Evolutionary conservation across 92 coral and sea anemone species (phyloP), one percentile per base, ranked within the genome.

Genomic region (Epizoanthus illoricatus): DNA sequence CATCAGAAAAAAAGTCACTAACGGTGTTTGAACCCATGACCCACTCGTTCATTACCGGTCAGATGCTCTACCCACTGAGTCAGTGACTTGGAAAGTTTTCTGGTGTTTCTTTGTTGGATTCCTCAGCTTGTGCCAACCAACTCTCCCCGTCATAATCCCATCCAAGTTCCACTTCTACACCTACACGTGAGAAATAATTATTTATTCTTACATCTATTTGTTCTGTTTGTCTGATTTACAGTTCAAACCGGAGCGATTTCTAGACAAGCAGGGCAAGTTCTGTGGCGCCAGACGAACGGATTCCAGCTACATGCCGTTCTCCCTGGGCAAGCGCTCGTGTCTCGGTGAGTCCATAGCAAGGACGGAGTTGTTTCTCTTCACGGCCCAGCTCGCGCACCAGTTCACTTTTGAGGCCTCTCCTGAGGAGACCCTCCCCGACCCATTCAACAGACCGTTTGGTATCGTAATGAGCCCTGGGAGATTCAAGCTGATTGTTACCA

Each of bases 291-390:
- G 59, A 76, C 70, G 81, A 33, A 36, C 70, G 1, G 81, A 76
- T 6, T 76, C 81, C 19, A 76, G 81, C 70, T 76, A 76, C 71
- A 76, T 76, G 71, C 81, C 81, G 3, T 76, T 76, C 58, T 76
- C 81, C 5, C 71, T 76, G 12, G 81, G 81, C 23, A 76, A 76
- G 58, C 81, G 81, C 13, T 78, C 82, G 40, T 78, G 82, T 78
- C 71, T 78, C 8, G 82, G 82, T 5, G 82, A 78, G 82, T 78
- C 82, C 21, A 78, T 78, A 4, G 82, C 82, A 57, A 43, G 71
- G 17, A 78, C 82, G 18, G 82, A 78, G 28, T 21, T 78, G 60
- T 78, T 78, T n/a, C 82, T 78, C 82, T 78, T 78, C 71, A 76
- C 80, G 11, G 80, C 80, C 4, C 80, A 74, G 28, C 80, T 74